Evolutionary conservation across 64 coral and sea anemone species (phyloP).

Genomic region (Actinia tenebrosa): DNA sequence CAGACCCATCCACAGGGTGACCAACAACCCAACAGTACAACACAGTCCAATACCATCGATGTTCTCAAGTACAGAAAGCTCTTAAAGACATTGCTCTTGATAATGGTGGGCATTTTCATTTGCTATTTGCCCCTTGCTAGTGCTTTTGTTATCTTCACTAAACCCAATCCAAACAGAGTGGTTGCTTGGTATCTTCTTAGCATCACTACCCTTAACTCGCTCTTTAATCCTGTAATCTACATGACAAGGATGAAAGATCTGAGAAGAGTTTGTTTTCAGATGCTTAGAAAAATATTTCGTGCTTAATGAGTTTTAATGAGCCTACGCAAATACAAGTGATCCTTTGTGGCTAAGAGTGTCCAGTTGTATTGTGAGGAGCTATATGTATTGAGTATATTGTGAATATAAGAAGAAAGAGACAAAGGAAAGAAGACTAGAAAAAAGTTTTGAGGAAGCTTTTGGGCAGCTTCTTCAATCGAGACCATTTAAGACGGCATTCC

Average conservation of each 20-base stretch:
- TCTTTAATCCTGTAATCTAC: not conserved
- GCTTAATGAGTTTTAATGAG: not conserved
- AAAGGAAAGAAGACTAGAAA: no score
- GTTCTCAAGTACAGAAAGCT: slow-evolving; percentile 16
- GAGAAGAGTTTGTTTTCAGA: not conserved
- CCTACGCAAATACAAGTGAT: no score
- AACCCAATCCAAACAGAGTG: not conserved
- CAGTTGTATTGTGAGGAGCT: no score
- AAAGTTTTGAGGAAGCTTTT: no score
- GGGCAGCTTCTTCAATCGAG: no score
- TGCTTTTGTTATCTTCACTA: not conserved
- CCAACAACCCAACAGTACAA: not conserved
- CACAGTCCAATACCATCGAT: not conserved
- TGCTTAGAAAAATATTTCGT: not conserved
- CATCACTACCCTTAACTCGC: not conserved
- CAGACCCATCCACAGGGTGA: not conserved
- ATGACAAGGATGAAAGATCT: not conserved
- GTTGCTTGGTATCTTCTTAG: not conserved
- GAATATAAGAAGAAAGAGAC: no score
- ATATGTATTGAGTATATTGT: no score
- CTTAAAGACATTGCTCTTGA: not conserved
- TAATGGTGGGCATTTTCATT: not conserved
- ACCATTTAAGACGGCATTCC: no score
- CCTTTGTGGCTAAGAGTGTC: no score
- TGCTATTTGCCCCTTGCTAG: not conserved